Conservation (phyloP, 2,797 vertebrate species). For the Denticeps clupeoides region DNA sequence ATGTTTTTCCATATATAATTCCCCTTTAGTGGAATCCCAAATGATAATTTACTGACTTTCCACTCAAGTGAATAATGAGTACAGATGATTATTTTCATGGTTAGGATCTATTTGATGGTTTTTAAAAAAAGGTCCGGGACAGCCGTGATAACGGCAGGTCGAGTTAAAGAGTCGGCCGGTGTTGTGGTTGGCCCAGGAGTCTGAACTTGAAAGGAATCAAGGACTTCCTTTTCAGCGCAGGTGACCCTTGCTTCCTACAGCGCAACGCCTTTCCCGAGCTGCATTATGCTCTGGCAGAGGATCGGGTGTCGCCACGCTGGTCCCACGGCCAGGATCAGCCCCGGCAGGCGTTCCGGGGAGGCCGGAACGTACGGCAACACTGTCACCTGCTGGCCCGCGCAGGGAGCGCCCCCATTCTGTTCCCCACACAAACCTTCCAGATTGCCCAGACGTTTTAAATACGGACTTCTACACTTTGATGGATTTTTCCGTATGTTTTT, state of each 20-base stretch:
- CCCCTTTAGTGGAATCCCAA: too few relatives aligned
- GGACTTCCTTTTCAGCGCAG: conserved; percentile 39
- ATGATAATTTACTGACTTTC: too few relatives aligned
- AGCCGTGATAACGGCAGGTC: conserved; percentile 38
- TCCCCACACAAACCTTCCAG: too few relatives aligned
- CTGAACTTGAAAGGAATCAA: conserved; percentile 46
- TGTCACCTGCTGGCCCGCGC: conserved; percentile 49
- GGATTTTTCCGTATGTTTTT: too few relatives aligned
- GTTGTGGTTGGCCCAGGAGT: conserved; percentile 52
- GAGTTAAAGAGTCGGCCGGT: conserved; percentile 33
- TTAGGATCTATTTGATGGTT: too few relatives aligned
- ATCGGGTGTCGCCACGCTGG: conserved; percentile 37
- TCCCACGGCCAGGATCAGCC: conserved; percentile 23
- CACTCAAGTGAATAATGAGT: neutral
- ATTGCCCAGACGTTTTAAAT: too few relatives aligned
- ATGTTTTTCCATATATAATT: too few relatives aligned
- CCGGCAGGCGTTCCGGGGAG: conserved; percentile 1
- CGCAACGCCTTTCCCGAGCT: conserved; percentile 27
- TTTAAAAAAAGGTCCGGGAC: conserved; percentile 10
- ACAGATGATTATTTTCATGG: neutral
- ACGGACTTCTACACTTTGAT: too few relatives aligned
- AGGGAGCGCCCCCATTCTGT: conserved; percentile 3
- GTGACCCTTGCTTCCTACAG: conserved; percentile 41
- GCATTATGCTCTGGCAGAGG: conserved; percentile 28
- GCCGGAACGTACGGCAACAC: conserved; percentile 34